Evolutionary conservation across 1,140 invertebrate genomes (phyloP).

Genomic region (fruit fly (Drosophila melanogaster)): DNA sequence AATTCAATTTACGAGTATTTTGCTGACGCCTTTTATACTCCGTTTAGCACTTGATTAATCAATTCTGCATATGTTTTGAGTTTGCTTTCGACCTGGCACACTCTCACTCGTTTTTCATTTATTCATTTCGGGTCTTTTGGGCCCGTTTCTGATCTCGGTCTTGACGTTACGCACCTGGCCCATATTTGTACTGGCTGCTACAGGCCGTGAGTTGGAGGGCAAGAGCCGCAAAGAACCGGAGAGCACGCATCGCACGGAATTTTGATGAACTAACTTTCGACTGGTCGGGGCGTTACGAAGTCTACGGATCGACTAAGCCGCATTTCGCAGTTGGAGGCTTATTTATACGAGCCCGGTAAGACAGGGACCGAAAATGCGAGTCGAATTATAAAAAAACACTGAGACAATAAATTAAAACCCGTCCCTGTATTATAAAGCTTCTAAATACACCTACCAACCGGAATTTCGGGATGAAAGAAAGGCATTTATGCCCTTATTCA

Average conservation of each 20-base stretch:
- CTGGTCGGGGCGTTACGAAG: conserved; percentile 24
- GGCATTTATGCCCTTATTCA: conserved; percentile 13
- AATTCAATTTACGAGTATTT: conserved; percentile 28
- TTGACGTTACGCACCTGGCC: conserved; percentile 72
- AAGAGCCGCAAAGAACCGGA: conserved; percentile 55
- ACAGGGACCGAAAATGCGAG: not conserved
- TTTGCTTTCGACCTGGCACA: conserved; percentile 46
- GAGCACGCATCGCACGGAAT: conserved; percentile 56
- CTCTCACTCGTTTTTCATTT: conserved; percentile 25
- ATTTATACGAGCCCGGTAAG: conserved; percentile 53
- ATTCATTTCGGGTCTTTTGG: not conserved
- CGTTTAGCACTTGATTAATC: conserved; percentile 67
- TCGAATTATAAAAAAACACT: not conserved
- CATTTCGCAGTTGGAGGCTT: conserved; percentile 31
- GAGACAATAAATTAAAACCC: conserved; percentile 22
- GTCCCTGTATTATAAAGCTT: conserved; percentile 25
- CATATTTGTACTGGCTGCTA: conserved; percentile 68
- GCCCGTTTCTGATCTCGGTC: conserved; percentile 21
- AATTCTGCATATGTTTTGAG: conserved; percentile 54
- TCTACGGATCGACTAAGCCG: conserved; percentile 56
- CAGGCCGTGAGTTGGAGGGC: conserved; percentile 52
- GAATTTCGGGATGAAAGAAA: not conserved
- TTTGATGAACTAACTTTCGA: conserved; percentile 58
- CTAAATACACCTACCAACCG: conserved; percentile 9
- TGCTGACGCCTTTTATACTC: conserved; percentile 32